Evolutionary conservation across 2,888 invertebrate species (phyloP), one percentile per base, ranked within the genome.

Genomic region (Andrena praecox): DNA sequence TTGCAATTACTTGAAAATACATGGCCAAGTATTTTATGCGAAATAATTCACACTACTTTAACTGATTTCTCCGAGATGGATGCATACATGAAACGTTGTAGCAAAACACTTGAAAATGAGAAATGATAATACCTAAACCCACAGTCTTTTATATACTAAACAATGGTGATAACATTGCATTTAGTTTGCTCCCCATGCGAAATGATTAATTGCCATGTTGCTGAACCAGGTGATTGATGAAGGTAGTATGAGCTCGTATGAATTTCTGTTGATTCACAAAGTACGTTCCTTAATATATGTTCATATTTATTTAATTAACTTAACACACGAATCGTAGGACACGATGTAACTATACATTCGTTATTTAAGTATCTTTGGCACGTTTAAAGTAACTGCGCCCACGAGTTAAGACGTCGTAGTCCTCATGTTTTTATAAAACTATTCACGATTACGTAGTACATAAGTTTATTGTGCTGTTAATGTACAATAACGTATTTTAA

Each of bases 31-130:
- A 96, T 98, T 90, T 95, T 98, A 87, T 95, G 96, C 63, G 97
- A 97, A 91, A 96, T 97, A 93, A 96, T 98, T 84, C 96, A 96
- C 89, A 96, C 97, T 87, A 97, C 97, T 16, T 94, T 98, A 79
- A 95, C 95, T 79, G 98, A 98, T 93, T 98, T 97, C 92, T 96
- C 97, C n/a, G 96, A 98, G 88, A 95, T 98, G 95, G 97, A 97
- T 91, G 94, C 95, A 76, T 98, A 98, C 92, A 96, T 97, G 94
- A 97, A 97, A 92, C 95, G 92, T 69, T 94, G 94, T 82, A 93
- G 93, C 70, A 92, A 93, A 69, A 89, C 88, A 71, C 89, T 94
- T 50, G 88, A 91, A 77, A 82, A 70, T 73, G 89, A 91, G 70
- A 89, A 91, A 86, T 91, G 81, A 77, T 62, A 50, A 68, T 42